A percentile compares a stretch with the other conserved stretches of the same genome.
Evolutionary conservation across 1,140 invertebrate genomes (phyloP).

Genomic region (Drosophila aff.): DNA sequence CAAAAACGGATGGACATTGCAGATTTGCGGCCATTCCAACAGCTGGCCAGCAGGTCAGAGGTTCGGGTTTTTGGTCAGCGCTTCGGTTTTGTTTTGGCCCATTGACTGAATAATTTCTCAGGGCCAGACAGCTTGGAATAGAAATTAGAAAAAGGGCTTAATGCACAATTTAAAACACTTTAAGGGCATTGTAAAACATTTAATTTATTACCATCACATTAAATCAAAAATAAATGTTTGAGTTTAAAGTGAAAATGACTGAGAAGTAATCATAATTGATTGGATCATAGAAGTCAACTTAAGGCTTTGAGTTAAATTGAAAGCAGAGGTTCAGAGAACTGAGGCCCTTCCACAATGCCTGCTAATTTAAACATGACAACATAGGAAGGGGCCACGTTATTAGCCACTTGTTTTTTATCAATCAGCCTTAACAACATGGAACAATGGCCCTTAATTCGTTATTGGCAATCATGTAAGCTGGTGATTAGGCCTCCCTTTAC

Average conservation of each 20-base stretch:
- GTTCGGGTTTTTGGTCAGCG: conserved; percentile 22
- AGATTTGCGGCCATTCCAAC: conserved; percentile 49
- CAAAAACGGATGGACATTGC: conserved; percentile 36
- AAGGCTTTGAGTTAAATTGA: neutral
- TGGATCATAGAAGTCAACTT: neutral
- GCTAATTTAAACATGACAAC: neutral
- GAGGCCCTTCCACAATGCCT: neutral
- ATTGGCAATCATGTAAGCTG: conserved; percentile 35
- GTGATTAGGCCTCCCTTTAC: conserved; percentile 37
- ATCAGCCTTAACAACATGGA: neutral
- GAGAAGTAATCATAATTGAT: neutral
- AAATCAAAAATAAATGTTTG: neutral
- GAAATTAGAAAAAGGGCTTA: conserved; percentile 2
- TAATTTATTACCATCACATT: neutral
- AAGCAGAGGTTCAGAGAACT: neutral
- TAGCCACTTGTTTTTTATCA: conserved; percentile 6
- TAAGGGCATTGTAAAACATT: neutral
- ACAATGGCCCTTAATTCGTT: conserved; percentile 27
- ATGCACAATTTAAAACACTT: neutral
- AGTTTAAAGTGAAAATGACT: neutral
- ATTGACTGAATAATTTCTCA: conserved; percentile 42
- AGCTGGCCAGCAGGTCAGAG: conserved; percentile 44
- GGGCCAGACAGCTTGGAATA: neutral
- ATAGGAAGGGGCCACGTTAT: neutral
- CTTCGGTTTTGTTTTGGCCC: conserved; percentile 25